phyloP scores from a whole-genome alignment of 2,888 invertebrate genomes.

The Xestia rhomboidea region DNA sequence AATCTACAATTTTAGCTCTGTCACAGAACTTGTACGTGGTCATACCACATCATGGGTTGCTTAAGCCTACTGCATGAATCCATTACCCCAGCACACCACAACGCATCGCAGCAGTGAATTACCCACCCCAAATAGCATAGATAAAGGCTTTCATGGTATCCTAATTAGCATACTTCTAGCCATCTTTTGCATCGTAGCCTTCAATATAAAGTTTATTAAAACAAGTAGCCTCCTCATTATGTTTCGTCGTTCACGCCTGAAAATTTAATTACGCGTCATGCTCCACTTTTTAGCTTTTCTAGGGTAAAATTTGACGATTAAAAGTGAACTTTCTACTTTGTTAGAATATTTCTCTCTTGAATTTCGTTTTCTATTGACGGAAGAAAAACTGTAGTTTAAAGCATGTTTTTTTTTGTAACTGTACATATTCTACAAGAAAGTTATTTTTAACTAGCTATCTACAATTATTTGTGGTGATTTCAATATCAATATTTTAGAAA shows the following conservation, averaged over 20 bases:
- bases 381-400: background rate
- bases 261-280: slow-evolving; percentile 54
- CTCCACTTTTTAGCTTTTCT: background rate
- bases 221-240: slow-evolving; percentile 61
- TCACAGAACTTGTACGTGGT: too few species aligned
- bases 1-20: too few species aligned
- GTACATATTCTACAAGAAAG: background rate
- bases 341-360: slow-evolving; percentile 3
- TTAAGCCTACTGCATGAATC: slow-evolving; percentile 5
- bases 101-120: background rate
- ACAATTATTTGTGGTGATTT: too few species aligned
- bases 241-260: slow-evolving; percentile 50
- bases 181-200: slow-evolving; percentile 27
- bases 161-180: slow-evolving; percentile 59
- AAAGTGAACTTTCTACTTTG: background rate
- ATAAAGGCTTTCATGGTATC: slow-evolving; percentile 31
- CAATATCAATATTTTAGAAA: too few species aligned
- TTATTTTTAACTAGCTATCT: too few species aligned
- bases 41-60: background rate
- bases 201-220: slow-evolving; percentile 58
- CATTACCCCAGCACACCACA: slow-evolving; percentile 10
- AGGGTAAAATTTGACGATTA: background rate
- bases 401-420: background rate
- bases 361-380: background rate
- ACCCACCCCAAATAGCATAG: background rate